These are phyloP conservation scores for Mirza zaza DNA, from an alignment of 2,113 vertebrate genomes.

Conservation along the genomic window DNA sequence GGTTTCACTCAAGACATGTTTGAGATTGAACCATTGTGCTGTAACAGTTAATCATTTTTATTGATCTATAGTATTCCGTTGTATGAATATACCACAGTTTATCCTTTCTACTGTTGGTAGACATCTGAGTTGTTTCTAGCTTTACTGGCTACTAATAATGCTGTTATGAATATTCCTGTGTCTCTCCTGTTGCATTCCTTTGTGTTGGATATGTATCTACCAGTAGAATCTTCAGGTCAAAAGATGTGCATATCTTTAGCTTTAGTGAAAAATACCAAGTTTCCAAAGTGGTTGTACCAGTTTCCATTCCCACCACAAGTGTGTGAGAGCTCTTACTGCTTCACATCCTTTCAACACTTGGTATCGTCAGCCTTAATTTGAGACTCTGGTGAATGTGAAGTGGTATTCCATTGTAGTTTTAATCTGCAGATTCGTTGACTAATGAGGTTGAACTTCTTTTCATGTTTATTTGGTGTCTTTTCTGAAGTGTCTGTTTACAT, in stretches of 20 bases:
- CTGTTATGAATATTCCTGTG: not conserved
- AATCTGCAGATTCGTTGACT: not conserved
- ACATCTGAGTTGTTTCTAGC: not conserved
- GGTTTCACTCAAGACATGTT: not conserved
- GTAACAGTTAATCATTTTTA: not conserved
- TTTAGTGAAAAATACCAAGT: not conserved
- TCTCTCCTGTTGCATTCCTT: not conserved
- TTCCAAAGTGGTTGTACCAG: not conserved
- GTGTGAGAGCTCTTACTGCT: not conserved
- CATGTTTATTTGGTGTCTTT: not conserved
- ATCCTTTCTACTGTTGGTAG: not conserved
- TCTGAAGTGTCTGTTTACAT: not conserved
- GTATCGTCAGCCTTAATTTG: not conserved
- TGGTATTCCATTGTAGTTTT: not conserved
- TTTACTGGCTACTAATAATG: not conserved
- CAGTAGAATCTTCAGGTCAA: not conserved
- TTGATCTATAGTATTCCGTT: not conserved
- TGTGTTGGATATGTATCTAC: not conserved
- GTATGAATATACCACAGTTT: fast-evolving
- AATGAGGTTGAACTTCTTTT: not conserved
- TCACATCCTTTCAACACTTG: not conserved
- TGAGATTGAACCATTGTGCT: not conserved
- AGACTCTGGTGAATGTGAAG: not conserved
- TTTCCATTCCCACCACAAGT: not conserved
- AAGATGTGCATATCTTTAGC: not conserved